Base-by-base conservation (phyloP, 2,888 invertebrate genomes). In the Tanypteryx hageni region DNA sequence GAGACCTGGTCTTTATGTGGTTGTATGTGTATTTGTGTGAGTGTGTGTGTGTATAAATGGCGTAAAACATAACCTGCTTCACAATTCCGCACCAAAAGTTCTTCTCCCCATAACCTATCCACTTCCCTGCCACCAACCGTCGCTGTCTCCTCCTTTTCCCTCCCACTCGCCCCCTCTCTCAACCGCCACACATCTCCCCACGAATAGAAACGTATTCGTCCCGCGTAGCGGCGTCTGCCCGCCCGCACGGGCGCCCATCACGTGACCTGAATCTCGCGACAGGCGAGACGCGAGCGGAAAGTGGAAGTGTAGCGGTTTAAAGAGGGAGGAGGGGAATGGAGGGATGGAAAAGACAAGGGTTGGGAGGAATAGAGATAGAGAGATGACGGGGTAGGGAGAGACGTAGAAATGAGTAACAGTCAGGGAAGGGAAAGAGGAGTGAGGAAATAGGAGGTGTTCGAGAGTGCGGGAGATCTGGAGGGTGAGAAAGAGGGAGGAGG, bases 261-360 rank as follows among this genome's bases (percentile, higher is more conserved):
- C 89, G 89, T 89, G 89, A 89, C 89, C 89, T 89, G 89, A 61
- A 89, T 89, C 89, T 31, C 89, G 86, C 86, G 86, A 57, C 56
- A 13, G 58, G n/a, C 61, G 44, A 86, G 86, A 89, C 89, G 89
- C 89, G 89, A 89, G 89, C 64, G 64, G 89, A 89, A 89, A 89
- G 89, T 89, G 89, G 89, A 89, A 89, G 89, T 89, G 89, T 89
- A 64, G 64, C 89, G 89, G 89, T 57, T 22, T 57, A 58, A 22
- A 57, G 61, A 31, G 86, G 16, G 59, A 22, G 16, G 89, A 31
- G 27, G n/a, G 86, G 86, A 85, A 86, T 59, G 64, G 31, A 57
- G 7, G 44, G 64, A 44, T 11, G 44, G 44, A 44, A 27, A 76
- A 64, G 31, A 18, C 18, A 64, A 31, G 18, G 16, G 44, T 44